Percentiles rank a stretch among this genome's conserved stretches.
Evolutionary conservation across 2,888 invertebrate genomes (phyloP).

Genomic region (Protonemura montana): DNA sequence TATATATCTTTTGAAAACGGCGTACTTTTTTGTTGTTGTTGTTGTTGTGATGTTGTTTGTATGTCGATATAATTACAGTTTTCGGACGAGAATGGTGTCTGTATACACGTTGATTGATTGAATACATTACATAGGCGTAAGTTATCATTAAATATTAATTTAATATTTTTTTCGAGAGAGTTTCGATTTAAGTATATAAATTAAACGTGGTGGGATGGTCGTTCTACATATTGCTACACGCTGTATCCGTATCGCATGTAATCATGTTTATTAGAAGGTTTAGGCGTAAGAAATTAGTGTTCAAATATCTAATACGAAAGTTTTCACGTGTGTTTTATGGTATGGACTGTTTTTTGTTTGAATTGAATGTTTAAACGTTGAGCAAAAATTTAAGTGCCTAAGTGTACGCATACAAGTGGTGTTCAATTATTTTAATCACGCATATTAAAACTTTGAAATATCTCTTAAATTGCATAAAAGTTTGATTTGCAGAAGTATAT

Average conservation of each 20-base stretch:
- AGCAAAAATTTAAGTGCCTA: too few species aligned
- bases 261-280: not conserved
- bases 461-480: too few species aligned
- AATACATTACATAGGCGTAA: slow-evolving; percentile 2
- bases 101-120: not conserved
- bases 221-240: not conserved
- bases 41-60: not conserved
- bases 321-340: too few species aligned
- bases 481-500: too few species aligned
- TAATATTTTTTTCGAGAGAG: not conserved
- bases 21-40: not conserved
- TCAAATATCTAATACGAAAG: too few species aligned
- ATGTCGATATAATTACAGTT: not conserved
- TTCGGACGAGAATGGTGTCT: not conserved
- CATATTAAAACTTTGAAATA: too few species aligned
- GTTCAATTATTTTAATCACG: too few species aligned
- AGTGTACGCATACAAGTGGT: too few species aligned
- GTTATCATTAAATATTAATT: slow-evolving; percentile 7
- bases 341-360: too few species aligned
- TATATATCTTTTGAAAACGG: not conserved
- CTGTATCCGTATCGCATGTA: not conserved
- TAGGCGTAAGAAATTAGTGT: not conserved
- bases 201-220: not conserved
- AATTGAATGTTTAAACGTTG: too few species aligned
- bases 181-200: not conserved